Base-by-base conservation (phyloP, 2,888 invertebrate species). In the Calameuta pallipes region DNA sequence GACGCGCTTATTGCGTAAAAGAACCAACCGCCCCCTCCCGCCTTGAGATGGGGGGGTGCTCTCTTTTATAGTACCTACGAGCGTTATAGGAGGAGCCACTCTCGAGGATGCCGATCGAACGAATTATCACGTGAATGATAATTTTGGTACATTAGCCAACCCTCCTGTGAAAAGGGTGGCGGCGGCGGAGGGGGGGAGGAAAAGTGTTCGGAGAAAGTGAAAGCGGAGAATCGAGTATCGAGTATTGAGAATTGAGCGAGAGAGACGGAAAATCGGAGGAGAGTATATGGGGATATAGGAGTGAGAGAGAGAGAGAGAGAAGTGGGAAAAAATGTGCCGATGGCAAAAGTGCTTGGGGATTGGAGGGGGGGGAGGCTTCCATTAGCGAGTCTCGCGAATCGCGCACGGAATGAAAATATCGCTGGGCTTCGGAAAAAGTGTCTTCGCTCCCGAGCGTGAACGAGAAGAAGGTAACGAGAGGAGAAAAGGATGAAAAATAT, bases 221-320 rank as follows among this genome's bases (percentile, higher is more conserved):
- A 69, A 76, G 69, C 33, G 70, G 74, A 78, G 75, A 79, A 77
- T 74, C 77, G 80, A 74, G 75, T 75, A 76, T 78, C 78, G 79
- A 74, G 75, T 71, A 80, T 80, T 80, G 75, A 74, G 69, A 56
- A 35, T 69, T 69, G 73, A 76, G 76, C 69, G 56, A 75, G 75
- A 36, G 70, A 74, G 37, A 79, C 31, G 73, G 37, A 75, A 75
- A 37, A 75, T 6, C 9, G 77, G 79, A 76, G 68, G 77, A 77
- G 77, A 76, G 79, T 78, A 75, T 79, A 74, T 79, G 81, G 75
- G 41, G 77, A 77, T 78, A 79, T 30, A 35, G 76, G 78, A 70
- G 76, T 41, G 82, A 74, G 75, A 77, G 80, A 75, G 75, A 75
- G 36, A 31, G 31, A 31, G 31, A 31, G 23, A 71, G 75, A 75